phyloP scores from a whole-genome alignment of 1,140 invertebrate species.

The Spodoptera litura region DNA sequence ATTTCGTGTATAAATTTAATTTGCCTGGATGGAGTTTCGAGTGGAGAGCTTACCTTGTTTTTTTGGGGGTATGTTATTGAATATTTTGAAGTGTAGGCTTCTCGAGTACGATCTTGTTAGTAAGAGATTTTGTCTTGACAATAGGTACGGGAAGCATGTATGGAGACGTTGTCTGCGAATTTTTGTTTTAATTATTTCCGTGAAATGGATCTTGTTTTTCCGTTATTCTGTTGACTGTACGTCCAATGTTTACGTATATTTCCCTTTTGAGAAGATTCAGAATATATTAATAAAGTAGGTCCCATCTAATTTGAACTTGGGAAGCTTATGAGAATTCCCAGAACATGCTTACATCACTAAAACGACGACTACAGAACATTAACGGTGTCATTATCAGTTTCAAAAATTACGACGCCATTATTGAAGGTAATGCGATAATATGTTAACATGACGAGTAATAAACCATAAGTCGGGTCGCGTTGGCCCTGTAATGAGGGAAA shows the following conservation, averaged over 20 bases:
- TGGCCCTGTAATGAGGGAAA: conserved; percentile 72
- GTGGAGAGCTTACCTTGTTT: conserved; percentile 71
- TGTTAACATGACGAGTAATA: conserved; percentile 65
- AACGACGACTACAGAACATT: conserved; percentile 1
- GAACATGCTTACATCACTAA: conserved; percentile 27
- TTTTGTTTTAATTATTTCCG: conserved; percentile 10
- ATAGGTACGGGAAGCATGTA: conserved; percentile 23
- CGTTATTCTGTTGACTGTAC: not conserved
- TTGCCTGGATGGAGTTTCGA: conserved; percentile 80
- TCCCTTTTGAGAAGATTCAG: conserved; percentile 52
- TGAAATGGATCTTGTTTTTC: not conserved
- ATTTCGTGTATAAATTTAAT: conserved; percentile 84
- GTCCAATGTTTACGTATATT: conserved; percentile 57
- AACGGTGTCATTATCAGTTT: conserved; percentile 27
- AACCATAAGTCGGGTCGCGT: conserved; percentile 64
- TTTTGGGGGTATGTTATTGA: conserved; percentile 60
- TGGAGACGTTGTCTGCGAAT: conserved; percentile 8
- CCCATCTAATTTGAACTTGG: not conserved
- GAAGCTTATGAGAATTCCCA: not conserved
- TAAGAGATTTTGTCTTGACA: conserved; percentile 50
- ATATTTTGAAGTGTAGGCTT: conserved; percentile 59
- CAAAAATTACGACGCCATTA: conserved; percentile 49
- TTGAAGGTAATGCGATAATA: conserved; percentile 47
- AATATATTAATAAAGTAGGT: not conserved
- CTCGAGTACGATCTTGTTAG: conserved; percentile 53